Percentiles rank a stretch among this genome's conserved stretches.
Conservation (phyloP, 2,888 invertebrate genomes). For the Torymus auratus region DNA sequence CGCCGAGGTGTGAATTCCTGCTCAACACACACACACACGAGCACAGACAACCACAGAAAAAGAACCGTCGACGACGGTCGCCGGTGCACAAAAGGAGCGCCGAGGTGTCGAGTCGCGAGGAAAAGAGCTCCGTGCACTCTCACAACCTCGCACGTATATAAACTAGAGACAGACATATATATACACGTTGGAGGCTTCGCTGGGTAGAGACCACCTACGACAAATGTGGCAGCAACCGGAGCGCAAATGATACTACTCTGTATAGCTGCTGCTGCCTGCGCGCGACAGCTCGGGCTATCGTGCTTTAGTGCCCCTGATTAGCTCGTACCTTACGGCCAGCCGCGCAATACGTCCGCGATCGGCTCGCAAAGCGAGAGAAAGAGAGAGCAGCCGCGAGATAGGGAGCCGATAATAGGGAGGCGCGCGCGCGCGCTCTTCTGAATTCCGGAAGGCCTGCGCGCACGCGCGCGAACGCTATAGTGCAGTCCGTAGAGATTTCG, state of each 20-base stretch:
- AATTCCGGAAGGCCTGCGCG: conserved; percentile 57
- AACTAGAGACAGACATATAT: too few relatives aligned
- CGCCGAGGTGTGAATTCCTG: too few relatives aligned
- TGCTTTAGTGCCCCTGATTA: conserved; percentile 75
- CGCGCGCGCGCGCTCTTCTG: conserved; percentile 16
- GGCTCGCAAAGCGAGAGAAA: not conserved
- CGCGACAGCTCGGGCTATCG: conserved; percentile 66
- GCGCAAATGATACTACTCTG: conserved; percentile 67
- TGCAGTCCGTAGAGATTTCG: conserved; percentile 48
- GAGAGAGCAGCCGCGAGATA: conserved; percentile 27
- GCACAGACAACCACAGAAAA: not conserved
- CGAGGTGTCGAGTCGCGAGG: not conserved
- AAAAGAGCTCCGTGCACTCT: not conserved
- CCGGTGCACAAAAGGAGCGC: not conserved
- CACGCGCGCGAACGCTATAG: not conserved
- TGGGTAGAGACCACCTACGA: conserved; percentile 72
- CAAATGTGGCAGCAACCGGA: conserved; percentile 67
- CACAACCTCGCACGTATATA: too few relatives aligned
- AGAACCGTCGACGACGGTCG: not conserved
- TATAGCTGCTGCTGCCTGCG: conserved; percentile 70
- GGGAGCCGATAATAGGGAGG: conserved; percentile 20
- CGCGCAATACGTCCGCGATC: conserved; percentile 17
- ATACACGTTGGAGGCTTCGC: too few relatives aligned
- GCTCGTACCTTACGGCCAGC: conserved; percentile 65
- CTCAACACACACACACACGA: not conserved